Evolutionary conservation across 2,113 vertebrate genomes (phyloP).

Genomic region (Hepsetus odoe): DNA sequence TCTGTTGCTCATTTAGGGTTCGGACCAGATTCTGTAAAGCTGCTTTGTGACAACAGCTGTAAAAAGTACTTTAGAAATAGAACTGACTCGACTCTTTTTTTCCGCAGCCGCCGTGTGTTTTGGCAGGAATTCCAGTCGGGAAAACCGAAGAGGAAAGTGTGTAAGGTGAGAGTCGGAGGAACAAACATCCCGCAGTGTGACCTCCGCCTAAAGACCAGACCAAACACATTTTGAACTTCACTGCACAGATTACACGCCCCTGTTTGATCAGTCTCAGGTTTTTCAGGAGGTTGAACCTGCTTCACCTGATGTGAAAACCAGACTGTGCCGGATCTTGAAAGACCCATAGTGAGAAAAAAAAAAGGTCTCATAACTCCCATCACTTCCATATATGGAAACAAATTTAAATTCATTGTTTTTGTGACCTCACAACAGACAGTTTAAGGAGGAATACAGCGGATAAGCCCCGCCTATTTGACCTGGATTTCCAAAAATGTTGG

Average conservation of each 20-base stretch:
- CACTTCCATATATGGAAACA: no score
- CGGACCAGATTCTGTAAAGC: no score
- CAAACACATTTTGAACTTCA: conserved; percentile 21
- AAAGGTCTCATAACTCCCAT: no score
- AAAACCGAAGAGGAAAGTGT: conserved; percentile 38
- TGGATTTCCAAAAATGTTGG: no score
- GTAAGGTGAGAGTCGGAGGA: conserved; percentile 11
- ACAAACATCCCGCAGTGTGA: conserved; percentile 10
- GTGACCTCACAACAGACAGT: no score
- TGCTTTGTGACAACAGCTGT: no score
- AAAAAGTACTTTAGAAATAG: no score
- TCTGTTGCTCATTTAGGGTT: no score
- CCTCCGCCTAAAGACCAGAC: conserved; percentile 28
- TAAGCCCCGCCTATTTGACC: no score
- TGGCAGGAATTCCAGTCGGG: not conserved
- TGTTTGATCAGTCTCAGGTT: conserved; percentile 44
- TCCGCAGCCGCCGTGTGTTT: not conserved
- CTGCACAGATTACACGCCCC: not conserved
- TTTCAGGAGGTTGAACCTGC: not conserved
- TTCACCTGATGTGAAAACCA: conserved; percentile 13
- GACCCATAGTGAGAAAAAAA: no score
- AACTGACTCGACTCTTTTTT: not conserved
- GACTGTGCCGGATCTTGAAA: not conserved
- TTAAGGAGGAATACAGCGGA: no score
- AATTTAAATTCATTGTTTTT: no score